A percentile compares a stretch with the other conserved stretches of the same genome.
Conservation (phyloP, 2,797 vertebrate species). For the Cygnus olor region DNA sequence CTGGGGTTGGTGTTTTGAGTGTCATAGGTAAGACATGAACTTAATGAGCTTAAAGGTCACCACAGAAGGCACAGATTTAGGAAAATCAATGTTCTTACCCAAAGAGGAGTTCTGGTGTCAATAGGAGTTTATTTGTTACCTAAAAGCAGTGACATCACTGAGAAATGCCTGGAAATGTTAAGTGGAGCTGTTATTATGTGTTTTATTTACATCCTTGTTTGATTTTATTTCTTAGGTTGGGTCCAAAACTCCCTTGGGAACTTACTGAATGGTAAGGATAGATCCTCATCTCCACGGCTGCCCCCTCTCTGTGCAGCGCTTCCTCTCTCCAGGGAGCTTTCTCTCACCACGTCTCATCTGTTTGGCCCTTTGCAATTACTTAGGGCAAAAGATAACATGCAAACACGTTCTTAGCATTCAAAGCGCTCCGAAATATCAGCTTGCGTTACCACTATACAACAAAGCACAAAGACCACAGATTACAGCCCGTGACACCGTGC, state of each 20-base stretch:
- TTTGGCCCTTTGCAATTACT: slow-evolving; percentile 1
- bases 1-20: neutral
- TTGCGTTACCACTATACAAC: neutral
- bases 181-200: neutral
- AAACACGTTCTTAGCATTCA: slow-evolving; percentile 1
- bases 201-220: neutral
- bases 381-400: slow-evolving; percentile 23
- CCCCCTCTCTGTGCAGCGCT: neutral
- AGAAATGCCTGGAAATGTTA: neutral
- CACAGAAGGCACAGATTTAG: neutral
- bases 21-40: neutral
- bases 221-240: neutral
- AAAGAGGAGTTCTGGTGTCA: neutral
- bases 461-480: slow-evolving; percentile 19
- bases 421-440: slow-evolving; percentile 13
- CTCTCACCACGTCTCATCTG: neutral
- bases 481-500: neutral
- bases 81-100: neutral
- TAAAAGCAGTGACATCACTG: neutral
- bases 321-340: neutral
- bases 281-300: neutral
- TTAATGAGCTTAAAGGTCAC: neutral
- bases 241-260: neutral
- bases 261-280: neutral
- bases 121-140: neutral